A percentile compares a stretch with the other conserved stretches of the same genome.
phyloP scores from a whole-genome alignment of 2,888 invertebrate species.

The Morinoia aosen region DNA sequence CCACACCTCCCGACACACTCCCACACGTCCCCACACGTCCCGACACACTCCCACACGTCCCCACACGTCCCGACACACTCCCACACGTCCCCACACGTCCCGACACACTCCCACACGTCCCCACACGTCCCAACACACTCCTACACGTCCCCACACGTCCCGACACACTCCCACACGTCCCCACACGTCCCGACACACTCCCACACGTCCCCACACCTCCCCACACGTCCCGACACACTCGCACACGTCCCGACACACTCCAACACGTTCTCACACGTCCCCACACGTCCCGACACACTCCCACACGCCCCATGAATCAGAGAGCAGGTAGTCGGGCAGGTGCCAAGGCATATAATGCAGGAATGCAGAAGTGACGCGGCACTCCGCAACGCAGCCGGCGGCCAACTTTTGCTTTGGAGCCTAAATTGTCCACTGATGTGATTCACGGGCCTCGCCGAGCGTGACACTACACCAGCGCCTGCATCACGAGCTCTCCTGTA shows the following conservation, averaged over 20 bases:
- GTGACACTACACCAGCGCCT: background rate
- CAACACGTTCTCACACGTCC: background rate
- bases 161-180: too few species aligned
- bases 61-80: background rate
- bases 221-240: too few species aligned
- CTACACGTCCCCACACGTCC: too few species aligned
- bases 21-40: too few species aligned
- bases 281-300: too few species aligned
- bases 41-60: background rate
- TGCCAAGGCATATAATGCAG: conserved; percentile 19
- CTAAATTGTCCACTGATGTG: background rate
- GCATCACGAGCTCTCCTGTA: background rate
- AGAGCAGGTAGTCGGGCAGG: background rate
- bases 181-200: too few species aligned
- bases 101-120: too few species aligned
- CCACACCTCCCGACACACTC: background rate
- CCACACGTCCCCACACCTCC: too few species aligned
- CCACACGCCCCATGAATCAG: background rate
- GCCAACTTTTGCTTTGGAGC: background rate
- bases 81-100: background rate
- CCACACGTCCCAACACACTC: too few species aligned
- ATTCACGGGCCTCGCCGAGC: background rate
- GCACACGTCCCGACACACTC: background rate
- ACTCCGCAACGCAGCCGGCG: background rate
- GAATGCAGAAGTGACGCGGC: background rate